Conservation (phyloP, 2,113 vertebrate genomes). For the Gallinago jamesoni region DNA sequence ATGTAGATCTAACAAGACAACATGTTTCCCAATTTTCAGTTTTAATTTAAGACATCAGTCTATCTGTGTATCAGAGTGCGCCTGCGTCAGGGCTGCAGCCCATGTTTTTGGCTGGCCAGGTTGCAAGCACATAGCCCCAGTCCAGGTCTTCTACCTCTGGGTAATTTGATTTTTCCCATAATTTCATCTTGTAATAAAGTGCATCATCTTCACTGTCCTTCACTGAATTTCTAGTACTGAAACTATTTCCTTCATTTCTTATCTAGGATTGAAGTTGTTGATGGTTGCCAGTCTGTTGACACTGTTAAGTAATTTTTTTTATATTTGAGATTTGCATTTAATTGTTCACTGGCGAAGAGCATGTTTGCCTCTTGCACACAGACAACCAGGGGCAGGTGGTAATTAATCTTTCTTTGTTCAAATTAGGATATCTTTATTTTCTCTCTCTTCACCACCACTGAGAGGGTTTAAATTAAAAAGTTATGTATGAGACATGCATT, state of each 20-base stretch:
- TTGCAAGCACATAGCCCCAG: background rate
- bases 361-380: background rate
- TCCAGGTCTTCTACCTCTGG: background rate
- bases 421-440: background rate
- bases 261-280: background rate
- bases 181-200: background rate
- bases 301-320: background rate
- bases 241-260: background rate
- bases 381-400: background rate
- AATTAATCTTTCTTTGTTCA: background rate
- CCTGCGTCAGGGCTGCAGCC: background rate
- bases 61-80: background rate
- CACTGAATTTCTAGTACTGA: background rate
- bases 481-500: background rate
- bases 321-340: background rate
- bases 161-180: background rate
- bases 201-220: background rate
- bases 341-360: background rate
- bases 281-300: background rate
- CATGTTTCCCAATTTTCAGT: background rate
- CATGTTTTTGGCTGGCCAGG: background rate
- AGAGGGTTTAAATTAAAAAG: background rate
- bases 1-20: background rate
- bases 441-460: rapidly evolving
- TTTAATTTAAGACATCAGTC: background rate